Percentiles rank a stretch among this genome's conserved stretches.
Evolutionary conservation across 1,140 invertebrate genomes (phyloP).

Genomic region (Nilaparvata lugens): DNA sequence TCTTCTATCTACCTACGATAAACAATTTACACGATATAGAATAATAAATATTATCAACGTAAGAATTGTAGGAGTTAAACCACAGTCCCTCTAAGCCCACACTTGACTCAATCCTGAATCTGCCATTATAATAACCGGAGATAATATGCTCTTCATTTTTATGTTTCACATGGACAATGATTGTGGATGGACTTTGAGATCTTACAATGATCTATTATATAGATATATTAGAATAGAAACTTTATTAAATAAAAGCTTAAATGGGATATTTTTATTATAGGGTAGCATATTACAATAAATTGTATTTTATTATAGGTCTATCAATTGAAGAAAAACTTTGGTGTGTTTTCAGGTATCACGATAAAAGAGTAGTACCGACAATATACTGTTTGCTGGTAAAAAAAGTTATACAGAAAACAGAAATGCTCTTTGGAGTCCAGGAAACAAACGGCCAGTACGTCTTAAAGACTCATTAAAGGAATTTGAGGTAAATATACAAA

Average conservation of each 20-base stretch:
- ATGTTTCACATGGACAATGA: no score
- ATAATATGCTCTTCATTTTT: no score
- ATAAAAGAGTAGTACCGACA: slow-evolving; percentile 34
- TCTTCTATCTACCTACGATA: no score
- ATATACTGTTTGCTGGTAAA: slow-evolving; percentile 43
- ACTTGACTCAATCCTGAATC: no score
- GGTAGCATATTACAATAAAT: slow-evolving; percentile 2
- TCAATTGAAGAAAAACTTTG: slow-evolving; percentile 15
- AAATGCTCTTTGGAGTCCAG: slow-evolving; percentile 45
- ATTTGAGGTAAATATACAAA: slow-evolving; percentile 26
- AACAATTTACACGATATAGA: no score
- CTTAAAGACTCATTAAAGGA: slow-evolving; percentile 46
- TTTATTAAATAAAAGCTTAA: background rate
- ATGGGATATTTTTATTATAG: background rate
- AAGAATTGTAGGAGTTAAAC: no score
- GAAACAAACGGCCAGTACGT: slow-evolving; percentile 62
- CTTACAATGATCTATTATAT: no score
- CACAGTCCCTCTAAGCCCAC: no score
- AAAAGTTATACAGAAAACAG: slow-evolving; percentile 48
- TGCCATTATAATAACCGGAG: no score
- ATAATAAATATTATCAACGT: no score
- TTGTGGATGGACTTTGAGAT: no score
- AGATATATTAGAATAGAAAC: no score
- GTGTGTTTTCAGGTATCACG: slow-evolving; percentile 37
- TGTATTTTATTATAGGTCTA: slow-evolving; percentile 9